Evolutionary conservation across 2,888 invertebrate genomes (phyloP).

Genomic region (Ectemnius lituratus): DNA sequence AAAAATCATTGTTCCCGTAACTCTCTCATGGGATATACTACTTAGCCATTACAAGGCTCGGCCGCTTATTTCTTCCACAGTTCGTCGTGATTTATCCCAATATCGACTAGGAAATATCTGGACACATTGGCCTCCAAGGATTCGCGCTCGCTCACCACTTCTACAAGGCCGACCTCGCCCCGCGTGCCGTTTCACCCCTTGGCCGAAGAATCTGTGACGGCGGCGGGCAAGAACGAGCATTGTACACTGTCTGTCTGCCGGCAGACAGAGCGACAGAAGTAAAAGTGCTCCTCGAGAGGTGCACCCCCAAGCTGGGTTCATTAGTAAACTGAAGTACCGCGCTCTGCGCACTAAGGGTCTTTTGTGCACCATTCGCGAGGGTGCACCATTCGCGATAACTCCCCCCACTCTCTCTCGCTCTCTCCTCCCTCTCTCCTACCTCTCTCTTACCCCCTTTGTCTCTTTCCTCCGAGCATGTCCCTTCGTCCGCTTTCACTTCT

Average conservation of each 20-base stretch:
- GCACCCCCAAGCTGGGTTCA: conserved; percentile 69
- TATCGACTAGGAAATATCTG: not conserved
- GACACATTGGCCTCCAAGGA: not conserved
- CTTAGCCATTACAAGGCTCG: conserved; percentile 14
- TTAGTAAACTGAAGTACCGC: conserved; percentile 71
- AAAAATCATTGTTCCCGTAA: conserved; percentile 29
- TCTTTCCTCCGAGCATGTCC: not conserved
- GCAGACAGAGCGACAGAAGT: conserved; percentile 69
- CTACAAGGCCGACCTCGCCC: not conserved
- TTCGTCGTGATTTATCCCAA: no score
- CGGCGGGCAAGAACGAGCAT: conserved; percentile 41
- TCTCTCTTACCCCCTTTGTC: conserved; percentile 12
- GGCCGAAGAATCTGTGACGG: conserved; percentile 42
- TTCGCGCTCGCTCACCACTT: not conserved
- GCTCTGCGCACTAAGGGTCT: conserved; percentile 62
- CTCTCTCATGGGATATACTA: not conserved
- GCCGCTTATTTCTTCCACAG: conserved; percentile 7
- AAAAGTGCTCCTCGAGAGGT: conserved; percentile 73
- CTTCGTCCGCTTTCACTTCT: not conserved
- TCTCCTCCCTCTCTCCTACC: conserved; percentile 40
- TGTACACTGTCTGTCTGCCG: conserved; percentile 55
- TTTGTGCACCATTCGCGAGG: conserved; percentile 58
- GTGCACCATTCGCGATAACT: conserved; percentile 60
- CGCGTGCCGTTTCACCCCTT: not conserved
- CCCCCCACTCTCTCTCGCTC: conserved; percentile 38